phyloP scores from a whole-genome alignment of 2,113 vertebrate genomes.

The Myxocyprinus asiaticus region DNA sequence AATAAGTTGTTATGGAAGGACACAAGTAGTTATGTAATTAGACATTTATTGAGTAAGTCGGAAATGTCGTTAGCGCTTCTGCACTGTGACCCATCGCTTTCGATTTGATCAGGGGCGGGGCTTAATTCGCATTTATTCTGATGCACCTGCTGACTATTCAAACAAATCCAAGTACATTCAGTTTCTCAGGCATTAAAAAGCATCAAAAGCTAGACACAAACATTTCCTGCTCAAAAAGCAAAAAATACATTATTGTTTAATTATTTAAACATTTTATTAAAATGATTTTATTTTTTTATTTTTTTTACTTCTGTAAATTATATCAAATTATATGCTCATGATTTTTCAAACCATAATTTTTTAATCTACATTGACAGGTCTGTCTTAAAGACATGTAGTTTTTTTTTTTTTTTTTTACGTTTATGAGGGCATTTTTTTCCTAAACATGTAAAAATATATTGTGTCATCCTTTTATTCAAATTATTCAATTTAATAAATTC shows the following conservation, averaged over 20 bases:
- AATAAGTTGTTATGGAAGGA: background rate
- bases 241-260: background rate
- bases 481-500: too few relatives aligned
- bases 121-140: conserved; percentile 13
- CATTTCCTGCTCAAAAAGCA: background rate
- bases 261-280: too few relatives aligned
- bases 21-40: background rate
- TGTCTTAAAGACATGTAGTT: background rate
- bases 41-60: conserved; percentile 2
- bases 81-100: conserved; percentile 43
- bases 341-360: background rate
- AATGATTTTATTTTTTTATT: background rate
- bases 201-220: background rate
- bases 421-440: too few relatives aligned
- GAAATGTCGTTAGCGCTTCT: background rate
- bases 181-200: background rate
- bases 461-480: too few relatives aligned
- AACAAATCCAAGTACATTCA: background rate
- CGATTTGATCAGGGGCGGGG: conserved; percentile 42
- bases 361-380: background rate
- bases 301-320: background rate
- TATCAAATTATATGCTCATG: background rate
- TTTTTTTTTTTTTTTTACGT: too few relatives aligned
- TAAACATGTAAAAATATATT: too few relatives aligned
- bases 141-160: conserved; percentile 52